Percentiles rank a stretch among this genome's conserved stretches.
Conservation (phyloP, 2,797 vertebrate species). For the Schizopygopsis malacanthus region DNA sequence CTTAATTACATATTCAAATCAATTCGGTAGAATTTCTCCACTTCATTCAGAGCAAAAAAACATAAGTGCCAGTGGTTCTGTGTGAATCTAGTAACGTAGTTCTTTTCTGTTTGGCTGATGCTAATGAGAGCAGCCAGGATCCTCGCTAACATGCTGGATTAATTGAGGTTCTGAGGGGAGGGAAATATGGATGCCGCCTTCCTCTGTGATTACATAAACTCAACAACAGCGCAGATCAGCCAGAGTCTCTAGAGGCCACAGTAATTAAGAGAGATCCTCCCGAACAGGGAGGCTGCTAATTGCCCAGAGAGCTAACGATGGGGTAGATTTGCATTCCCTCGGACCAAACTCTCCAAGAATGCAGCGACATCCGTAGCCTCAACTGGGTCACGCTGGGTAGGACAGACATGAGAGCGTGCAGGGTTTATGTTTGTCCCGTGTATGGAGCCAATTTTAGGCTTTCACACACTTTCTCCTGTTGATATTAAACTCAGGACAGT, state of each 20-base stretch:
- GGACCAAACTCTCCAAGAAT: slow-evolving; percentile 73
- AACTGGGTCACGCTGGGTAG: slow-evolving; percentile 60
- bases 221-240: slow-evolving; percentile 50
- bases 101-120: neutral
- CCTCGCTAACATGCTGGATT: slow-evolving; percentile 19
- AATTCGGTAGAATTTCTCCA: neutral
- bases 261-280: slow-evolving; percentile 72
- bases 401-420: slow-evolving; percentile 31
- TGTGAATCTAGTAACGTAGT: neutral
- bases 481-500: slow-evolving; percentile 17
- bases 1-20: neutral
- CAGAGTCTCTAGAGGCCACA: slow-evolving; percentile 66
- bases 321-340: slow-evolving; percentile 58
- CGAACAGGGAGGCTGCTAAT: slow-evolving; percentile 73
- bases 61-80: neutral
- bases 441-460: slow-evolving; percentile 42
- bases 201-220: slow-evolving; percentile 68
- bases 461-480: slow-evolving; percentile 30
- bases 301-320: slow-evolving; percentile 73
- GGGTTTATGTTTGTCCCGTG: neutral
- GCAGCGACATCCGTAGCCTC: slow-evolving; percentile 53
- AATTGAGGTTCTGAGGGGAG: slow-evolving; percentile 44
- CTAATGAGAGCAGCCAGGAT: slow-evolving; percentile 11
- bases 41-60: neutral
- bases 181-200: slow-evolving; percentile 62